A percentile compares a stretch with the other conserved stretches of the same genome.
These are phyloP conservation scores for Orchesella cincta DNA, from an alignment of 1,140 invertebrate genomes.

Conservation along the genomic window DNA sequence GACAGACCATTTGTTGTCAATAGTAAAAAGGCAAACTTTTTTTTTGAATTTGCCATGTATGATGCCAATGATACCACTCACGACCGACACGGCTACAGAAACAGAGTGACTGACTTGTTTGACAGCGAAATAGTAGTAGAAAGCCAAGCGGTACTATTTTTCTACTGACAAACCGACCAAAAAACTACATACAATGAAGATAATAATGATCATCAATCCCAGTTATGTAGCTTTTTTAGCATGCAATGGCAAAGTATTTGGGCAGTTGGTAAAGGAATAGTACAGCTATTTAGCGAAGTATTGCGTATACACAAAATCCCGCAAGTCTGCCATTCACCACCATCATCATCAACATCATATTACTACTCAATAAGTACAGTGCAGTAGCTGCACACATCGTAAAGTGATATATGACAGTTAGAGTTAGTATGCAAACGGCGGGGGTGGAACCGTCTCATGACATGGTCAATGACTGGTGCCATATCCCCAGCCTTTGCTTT, in stretches of 20 bases:
- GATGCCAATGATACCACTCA: background rate
- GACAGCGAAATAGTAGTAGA: background rate
- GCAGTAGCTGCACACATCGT: background rate
- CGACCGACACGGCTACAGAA: background rate
- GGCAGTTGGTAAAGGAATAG: background rate
- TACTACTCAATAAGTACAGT: background rate
- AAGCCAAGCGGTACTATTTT: background rate
- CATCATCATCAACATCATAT: background rate
- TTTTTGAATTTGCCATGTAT: background rate
- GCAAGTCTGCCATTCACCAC: background rate
- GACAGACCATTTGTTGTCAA: background rate
- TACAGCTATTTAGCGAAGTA: background rate
- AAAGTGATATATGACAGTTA: background rate
- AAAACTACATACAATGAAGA: background rate
- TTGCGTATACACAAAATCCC: background rate
- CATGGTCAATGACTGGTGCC: background rate
- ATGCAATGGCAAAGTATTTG: background rate
- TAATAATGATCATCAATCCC: background rate
- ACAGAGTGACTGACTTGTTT: background rate
- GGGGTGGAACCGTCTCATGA: background rate
- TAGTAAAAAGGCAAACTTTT: background rate
- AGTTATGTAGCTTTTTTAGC: background rate
- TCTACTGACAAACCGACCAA: background rate
- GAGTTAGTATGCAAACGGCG: background rate
- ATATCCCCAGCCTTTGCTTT: background rate